These are phyloP conservation scores for Engystomops pustulosus DNA, from an alignment of 2,113 vertebrate genomes.

Conservation along the genomic window DNA sequence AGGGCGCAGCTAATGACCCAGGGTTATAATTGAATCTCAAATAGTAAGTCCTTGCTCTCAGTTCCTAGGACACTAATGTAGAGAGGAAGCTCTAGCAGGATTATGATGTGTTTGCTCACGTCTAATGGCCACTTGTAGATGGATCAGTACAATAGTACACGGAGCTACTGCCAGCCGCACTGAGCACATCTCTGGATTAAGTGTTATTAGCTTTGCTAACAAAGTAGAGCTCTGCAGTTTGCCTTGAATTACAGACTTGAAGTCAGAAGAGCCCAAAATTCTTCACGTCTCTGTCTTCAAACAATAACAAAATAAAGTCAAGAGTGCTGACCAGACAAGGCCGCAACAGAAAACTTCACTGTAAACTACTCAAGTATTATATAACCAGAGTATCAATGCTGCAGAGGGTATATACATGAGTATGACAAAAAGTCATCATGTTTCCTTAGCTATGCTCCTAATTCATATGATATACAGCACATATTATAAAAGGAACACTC, in stretches of 20 bases:
- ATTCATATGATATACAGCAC: background rate
- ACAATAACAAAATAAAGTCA: constrained; percentile 29
- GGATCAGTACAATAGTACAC: constrained; percentile 21
- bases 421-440: background rate
- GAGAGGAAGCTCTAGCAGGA: constrained; percentile 36
- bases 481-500: too few relatives aligned
- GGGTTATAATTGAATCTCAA: constrained; percentile 7
- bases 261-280: constrained; percentile 15
- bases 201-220: constrained; percentile 54
- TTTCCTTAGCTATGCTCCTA: background rate
- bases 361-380: constrained; percentile 4
- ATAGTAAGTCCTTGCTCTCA: constrained; percentile 4
- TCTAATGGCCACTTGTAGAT: constrained; percentile 53
- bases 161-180: constrained; percentile 35
- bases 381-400: background rate
- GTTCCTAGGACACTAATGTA: constrained; percentile 37
- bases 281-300: background rate
- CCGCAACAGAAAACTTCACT: background rate
- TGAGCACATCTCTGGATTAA: constrained; percentile 53
- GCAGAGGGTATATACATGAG: background rate
- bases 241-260: constrained; percentile 19
- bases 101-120: constrained; percentile 50
- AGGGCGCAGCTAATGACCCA: background rate
- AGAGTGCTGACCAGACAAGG: background rate
- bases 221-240: constrained; percentile 46